A percentile compares a stretch with the other conserved stretches of the same genome.
These are phyloP conservation scores for Hemiprocne comata DNA, from an alignment of 2,113 vertebrate genomes.

Conservation along the genomic window DNA sequence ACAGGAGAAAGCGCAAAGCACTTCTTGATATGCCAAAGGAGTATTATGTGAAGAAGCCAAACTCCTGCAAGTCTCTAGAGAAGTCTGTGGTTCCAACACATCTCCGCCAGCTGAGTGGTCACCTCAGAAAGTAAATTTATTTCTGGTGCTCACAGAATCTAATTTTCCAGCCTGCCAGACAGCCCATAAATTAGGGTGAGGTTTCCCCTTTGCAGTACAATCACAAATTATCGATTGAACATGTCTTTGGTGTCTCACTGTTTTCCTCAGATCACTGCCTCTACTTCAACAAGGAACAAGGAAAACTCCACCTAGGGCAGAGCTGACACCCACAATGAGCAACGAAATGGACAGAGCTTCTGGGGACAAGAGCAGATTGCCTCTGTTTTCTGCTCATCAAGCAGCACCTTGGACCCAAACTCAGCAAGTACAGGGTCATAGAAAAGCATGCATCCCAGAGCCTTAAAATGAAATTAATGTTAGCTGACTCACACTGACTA, in stretches of 20 bases:
- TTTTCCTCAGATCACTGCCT: background rate
- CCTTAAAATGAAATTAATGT: background rate
- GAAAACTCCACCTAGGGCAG: background rate
- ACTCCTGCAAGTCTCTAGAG: background rate
- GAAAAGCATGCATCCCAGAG: background rate
- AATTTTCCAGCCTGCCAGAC: background rate
- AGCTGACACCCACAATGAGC: background rate
- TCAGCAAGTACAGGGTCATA: background rate
- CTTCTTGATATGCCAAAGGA: background rate
- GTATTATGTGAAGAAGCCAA: background rate
- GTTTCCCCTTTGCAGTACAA: background rate
- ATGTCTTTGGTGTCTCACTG: background rate
- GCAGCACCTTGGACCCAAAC: background rate
- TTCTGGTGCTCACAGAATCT: background rate
- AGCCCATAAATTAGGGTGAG: background rate
- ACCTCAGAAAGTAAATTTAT: background rate
- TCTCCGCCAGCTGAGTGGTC: background rate
- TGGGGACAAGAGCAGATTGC: background rate
- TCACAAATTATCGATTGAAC: background rate
- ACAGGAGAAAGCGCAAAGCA: background rate
- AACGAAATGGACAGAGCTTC: background rate
- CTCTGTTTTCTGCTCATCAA: background rate
- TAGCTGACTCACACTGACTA: background rate
- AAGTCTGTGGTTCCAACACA: background rate
- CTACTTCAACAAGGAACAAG: background rate